phyloP scores from a whole-genome alignment of 2,888 invertebrate species.

The Drepanosiphum platanoidis region DNA sequence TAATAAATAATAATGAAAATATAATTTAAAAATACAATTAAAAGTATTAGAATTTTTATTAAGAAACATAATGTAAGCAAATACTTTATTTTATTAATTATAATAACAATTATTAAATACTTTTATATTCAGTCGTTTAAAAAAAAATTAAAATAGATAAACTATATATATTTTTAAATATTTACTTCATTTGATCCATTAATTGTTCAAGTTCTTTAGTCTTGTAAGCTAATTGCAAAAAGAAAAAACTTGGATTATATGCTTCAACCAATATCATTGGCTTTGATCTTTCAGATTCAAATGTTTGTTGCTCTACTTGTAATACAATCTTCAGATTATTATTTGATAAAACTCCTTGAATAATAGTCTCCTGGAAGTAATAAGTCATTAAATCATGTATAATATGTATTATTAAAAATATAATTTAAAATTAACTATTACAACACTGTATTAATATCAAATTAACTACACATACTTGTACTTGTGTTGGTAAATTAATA shows the following conservation, averaged over 20 bases:
- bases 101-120: not conserved
- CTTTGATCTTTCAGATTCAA: not conserved
- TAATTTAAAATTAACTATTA: not conserved
- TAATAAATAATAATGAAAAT: too few relatives aligned
- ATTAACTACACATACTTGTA: not conserved
- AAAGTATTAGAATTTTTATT: not conserved
- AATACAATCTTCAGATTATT: not conserved
- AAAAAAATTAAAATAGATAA: not conserved
- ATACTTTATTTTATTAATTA: not conserved
- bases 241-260: conserved; percentile 45
- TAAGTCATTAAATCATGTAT: not conserved
- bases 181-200: conserved; percentile 28
- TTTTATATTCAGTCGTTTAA: not conserved
- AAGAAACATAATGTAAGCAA: not conserved
- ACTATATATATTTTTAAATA: not conserved
- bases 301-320: not conserved
- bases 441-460: not conserved
- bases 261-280: not conserved
- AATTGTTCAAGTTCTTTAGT: not conserved
- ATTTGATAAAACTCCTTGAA: not conserved
- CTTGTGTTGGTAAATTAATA: not conserved
- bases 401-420: too few relatives aligned
- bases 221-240: not conserved
- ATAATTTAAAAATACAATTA: too few relatives aligned
- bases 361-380: not conserved